These are phyloP conservation scores for Philhelius pedissequus DNA, from an alignment of 2,888 invertebrate species.

Conservation along the genomic window DNA sequence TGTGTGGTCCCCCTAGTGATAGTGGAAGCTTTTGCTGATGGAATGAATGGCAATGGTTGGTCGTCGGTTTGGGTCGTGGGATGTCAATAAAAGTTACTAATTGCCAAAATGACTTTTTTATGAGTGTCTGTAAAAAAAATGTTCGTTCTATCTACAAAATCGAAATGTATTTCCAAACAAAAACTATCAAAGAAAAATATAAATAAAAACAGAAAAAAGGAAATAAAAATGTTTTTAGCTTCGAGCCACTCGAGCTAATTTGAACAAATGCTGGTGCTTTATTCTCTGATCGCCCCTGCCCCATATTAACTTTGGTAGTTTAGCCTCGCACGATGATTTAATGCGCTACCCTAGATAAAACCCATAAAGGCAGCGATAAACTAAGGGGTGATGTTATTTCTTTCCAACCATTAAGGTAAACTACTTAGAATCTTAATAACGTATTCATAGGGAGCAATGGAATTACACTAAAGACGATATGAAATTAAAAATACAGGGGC, in stretches of 20 bases:
- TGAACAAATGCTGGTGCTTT: slow-evolving; percentile 18
- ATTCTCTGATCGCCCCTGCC: background rate
- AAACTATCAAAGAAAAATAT: background rate
- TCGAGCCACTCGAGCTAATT: slow-evolving; percentile 59
- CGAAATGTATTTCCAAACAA: slow-evolving; percentile 60
- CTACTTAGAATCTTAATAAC: slow-evolving; percentile 62
- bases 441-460: slow-evolving; percentile 16
- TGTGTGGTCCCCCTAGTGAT: slow-evolving; percentile 39
- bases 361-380: slow-evolving; percentile 59
- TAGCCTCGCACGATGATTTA: slow-evolving; percentile 58
- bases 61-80: slow-evolving; percentile 4
- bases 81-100: slow-evolving; percentile 57
- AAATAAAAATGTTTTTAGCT: slow-evolving; percentile 54
- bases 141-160: slow-evolving; percentile 55
- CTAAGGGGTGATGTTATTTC: slow-evolving; percentile 30
- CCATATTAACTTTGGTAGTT: background rate
- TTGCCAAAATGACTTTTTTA: slow-evolving; percentile 65
- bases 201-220: slow-evolving; percentile 14
- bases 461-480: background rate
- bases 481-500: slow-evolving; percentile 6
- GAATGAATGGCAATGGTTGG: background rate
- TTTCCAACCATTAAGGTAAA: slow-evolving; percentile 36
- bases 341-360: slow-evolving; percentile 64
- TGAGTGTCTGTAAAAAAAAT: slow-evolving; percentile 55
- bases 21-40: background rate